Percentiles rank a stretch among this genome's conserved stretches.
Conservation (phyloP, 2,888 invertebrate genomes). For the Chymomyza caudatula region DNA sequence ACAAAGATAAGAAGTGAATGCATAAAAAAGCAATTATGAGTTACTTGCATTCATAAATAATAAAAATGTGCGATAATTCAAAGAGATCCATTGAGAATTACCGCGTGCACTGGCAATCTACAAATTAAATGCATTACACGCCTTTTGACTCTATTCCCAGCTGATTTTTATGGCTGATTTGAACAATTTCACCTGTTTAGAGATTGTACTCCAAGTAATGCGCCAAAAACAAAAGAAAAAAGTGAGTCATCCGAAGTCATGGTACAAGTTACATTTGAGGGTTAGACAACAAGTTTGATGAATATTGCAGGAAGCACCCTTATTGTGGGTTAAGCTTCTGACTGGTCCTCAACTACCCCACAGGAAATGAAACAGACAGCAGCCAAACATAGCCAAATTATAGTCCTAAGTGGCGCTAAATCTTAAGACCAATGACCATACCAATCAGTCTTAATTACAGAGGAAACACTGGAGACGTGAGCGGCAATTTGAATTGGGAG, state of each 20-base stretch:
- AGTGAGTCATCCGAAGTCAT: neutral
- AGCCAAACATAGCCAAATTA: neutral
- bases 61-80: neutral
- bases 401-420: neutral
- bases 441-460: neutral
- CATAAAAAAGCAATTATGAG: neutral
- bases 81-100: neutral
- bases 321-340: neutral
- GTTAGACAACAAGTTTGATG: neutral
- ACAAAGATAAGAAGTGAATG: neutral
- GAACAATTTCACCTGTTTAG: neutral
- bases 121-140: neutral
- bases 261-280: too few relatives aligned
- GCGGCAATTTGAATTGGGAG: neutral
- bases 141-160: neutral
- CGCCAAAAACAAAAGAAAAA: neutral
- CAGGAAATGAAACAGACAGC: neutral
- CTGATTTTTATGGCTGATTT: neutral
- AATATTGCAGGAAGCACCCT: neutral
- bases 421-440: neutral
- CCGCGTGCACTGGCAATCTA: neutral
- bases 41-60: neutral
- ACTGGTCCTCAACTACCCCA: neutral
- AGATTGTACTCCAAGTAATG: neutral
- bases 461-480: neutral